Conservation (phyloP, 2,113 vertebrate genomes). For the Eublepharis macularius region DNA sequence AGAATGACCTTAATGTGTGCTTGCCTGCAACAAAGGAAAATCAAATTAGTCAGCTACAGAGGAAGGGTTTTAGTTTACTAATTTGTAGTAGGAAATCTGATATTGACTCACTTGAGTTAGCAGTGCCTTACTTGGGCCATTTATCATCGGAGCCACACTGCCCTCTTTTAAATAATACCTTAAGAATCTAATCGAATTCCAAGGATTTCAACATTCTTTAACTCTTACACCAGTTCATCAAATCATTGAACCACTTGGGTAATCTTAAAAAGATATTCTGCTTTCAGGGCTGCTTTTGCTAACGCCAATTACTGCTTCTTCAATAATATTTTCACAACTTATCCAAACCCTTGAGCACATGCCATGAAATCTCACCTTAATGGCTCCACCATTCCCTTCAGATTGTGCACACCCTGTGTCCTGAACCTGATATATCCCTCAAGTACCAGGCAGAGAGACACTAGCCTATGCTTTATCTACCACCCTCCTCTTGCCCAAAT, state of each 20-base stretch:
- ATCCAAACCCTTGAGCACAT: neutral
- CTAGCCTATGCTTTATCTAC: too few relatives aligned
- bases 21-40: constrained; percentile 13
- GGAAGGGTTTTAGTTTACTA: constrained; percentile 26
- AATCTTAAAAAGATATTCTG: neutral
- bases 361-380: neutral
- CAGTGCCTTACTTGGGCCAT: neutral
- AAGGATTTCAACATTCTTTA: neutral
- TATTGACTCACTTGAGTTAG: neutral
- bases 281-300: neutral
- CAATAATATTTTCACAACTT: neutral
- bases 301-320: neutral
- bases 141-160: neutral
- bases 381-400: neutral
- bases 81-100: neutral
- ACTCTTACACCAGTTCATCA: neutral
- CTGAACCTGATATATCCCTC: too few relatives aligned
- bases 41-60: neutral
- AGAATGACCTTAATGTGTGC: neutral
- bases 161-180: neutral
- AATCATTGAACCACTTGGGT: neutral
- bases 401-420: too few relatives aligned
- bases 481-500: too few relatives aligned
- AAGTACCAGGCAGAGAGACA: too few relatives aligned
- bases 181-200: neutral